Evolutionary conservation across 2,797 vertebrate genomes (phyloP), one percentile per base, ranked within the genome.

Genomic region (Dryobates pubescens): DNA sequence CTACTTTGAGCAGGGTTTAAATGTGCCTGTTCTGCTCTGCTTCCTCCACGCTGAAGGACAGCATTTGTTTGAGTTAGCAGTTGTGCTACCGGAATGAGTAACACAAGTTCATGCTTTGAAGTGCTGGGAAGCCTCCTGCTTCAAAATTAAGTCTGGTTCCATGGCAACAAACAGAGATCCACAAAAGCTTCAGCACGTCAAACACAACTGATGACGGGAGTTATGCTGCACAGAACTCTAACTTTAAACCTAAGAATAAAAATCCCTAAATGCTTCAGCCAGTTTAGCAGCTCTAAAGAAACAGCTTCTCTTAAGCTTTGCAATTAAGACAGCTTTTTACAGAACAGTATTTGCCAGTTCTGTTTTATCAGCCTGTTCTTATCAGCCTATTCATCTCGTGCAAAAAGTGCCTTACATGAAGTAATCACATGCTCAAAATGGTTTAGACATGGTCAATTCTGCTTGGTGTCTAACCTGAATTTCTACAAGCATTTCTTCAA

Each of bases 101-200:
- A 94, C 49, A 82, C 76, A 88, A 94, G 93, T 89, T 89, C 83
- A 91, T 8, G 58, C 73, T 95, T 58, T 88, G 76, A 95, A 95
- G 89, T 24, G 27, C 76, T 24, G 61, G 94, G 76, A 91, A 92
- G n/a, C 80, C 77, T 92, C 57, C 29, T 62, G 82, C 57, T 94
- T 85, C 84, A 88, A 80, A 92, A 90, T 86, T 64, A 78, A 79
- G 93, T 79, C 89, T 94, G 90, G 74, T 83, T 92, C 93, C 90
- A 94, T 93, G 77, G 94, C 87, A 96, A 95, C 96, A 89, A 69
- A 91, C 15, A 87, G 49, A 90, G 41, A 82, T 76, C 82, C 71
- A 91, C 73, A 95, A 89, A 95, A 95, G 71, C 82, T 93, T 86
- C 64, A 89, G 73, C 70, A 92, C 70, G 84, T 92, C 85, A 83